phyloP scores from a whole-genome alignment of 2,888 invertebrate genomes.

The Tetrapedia diversipes region DNA sequence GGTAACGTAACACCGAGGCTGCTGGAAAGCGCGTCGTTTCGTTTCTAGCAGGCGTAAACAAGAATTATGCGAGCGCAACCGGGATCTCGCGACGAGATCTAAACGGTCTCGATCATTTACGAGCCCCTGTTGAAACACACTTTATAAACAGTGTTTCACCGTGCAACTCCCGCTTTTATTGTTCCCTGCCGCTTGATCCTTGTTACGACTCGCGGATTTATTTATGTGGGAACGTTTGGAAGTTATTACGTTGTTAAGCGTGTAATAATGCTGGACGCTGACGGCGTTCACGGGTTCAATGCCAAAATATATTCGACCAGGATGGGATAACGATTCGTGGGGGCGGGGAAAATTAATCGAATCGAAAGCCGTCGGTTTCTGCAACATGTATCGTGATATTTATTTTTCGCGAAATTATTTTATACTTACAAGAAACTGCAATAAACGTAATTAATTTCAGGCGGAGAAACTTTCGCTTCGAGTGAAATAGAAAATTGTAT shows the following conservation, averaged over 20 bases:
- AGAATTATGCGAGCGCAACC: neutral
- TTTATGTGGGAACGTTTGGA: neutral
- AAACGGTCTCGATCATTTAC: neutral
- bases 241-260: neutral
- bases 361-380: neutral
- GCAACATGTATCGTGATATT: too few species aligned
- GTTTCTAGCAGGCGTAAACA: neutral
- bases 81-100: neutral
- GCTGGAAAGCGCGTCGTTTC: conserved; percentile 20
- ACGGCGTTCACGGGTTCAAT: neutral
- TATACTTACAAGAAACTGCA: too few species aligned
- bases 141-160: neutral
- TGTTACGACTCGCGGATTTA: neutral
- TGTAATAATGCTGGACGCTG: neutral
- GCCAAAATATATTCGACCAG: neutral
- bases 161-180: neutral
- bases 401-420: too few species aligned
- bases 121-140: neutral
- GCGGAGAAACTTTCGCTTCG: conserved; percentile 21
- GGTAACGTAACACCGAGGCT: conserved; percentile 24
- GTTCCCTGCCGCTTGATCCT: neutral
- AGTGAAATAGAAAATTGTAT: conserved; percentile 6
- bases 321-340: neutral
- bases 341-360: too few species aligned
- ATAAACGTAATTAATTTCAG: too few species aligned